Evolutionary conservation across 2,888 invertebrate species (phyloP), one percentile per base, ranked within the genome.

Genomic region (Gymnosoma rotundatum): DNA sequence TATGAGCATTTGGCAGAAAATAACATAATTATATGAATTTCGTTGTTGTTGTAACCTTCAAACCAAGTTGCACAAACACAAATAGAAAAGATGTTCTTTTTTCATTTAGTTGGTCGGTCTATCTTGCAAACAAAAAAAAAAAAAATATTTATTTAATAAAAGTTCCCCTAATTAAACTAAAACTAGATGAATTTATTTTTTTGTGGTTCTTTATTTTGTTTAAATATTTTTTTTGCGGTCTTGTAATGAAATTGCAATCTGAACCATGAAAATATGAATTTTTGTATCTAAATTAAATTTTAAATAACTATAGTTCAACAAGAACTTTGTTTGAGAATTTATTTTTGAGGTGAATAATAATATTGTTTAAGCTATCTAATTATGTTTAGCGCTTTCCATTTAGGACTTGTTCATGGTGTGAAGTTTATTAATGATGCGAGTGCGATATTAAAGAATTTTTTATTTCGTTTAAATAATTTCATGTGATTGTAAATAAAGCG

Each of bases 11-110:
- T 66, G 52, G 42, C 63, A 54, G 7, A 52, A 67, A 67, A 60
- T 60, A 52, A 73, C 60, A 79, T 73, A 73, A 79, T 67, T 79
- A 73, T n/a, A 9, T 42, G 21, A 12, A 52, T 67, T 61, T 75
- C n/a, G n/a, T 25, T 64, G 69, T 69, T 70, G 69, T 69, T 70
- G 63, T 69, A 81, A 64, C 81, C 81, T 81, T 75, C 81, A 75
- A 81, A 69, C 74, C 69, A 58, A 81, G 56, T 64, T 75, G 63
- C 74, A 81, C 67, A 74, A 81, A 74, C 48, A 81, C 56, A 70
- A 75, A 54, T 38, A 63, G 56, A 52, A 56, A 42, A 42, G 63
- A 56, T 69, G 69, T 61, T n/a, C 48, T 75, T 52, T 74, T 74
- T 48, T 48, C n/a, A 56, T 66, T 73, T 66, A n/a, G n/a, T 12